Conservation (phyloP, 2,888 invertebrate species). For the Cryptophagus acutangulus region DNA sequence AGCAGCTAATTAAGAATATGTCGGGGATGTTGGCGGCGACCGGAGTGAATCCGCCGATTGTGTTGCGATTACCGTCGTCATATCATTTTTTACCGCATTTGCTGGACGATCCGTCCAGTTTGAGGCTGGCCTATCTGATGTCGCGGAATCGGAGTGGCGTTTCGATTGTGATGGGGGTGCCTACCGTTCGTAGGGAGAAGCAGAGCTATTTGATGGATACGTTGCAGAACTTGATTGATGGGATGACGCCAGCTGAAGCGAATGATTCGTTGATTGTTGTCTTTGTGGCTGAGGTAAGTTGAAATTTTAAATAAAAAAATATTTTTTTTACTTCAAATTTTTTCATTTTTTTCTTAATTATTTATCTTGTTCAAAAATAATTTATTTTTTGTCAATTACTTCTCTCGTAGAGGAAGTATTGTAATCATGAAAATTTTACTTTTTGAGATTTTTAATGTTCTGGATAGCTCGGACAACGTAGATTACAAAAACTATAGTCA, state of each 20-base stretch:
- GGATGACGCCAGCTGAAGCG: conserved; percentile 67
- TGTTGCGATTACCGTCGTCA: conserved; percentile 69
- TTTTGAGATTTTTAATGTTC: too few species aligned
- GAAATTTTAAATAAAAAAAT: too few species aligned
- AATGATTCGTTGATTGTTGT: conserved; percentile 80
- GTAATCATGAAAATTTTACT: too few species aligned
- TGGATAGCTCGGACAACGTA: too few species aligned
- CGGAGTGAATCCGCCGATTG: conserved; percentile 45
- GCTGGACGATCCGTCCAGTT: conserved; percentile 68
- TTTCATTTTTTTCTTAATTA: too few species aligned
- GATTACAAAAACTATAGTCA: too few species aligned
- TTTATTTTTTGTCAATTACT: too few species aligned
- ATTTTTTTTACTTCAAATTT: too few species aligned
- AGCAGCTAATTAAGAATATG: conserved; percentile 45
- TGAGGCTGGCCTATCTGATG: conserved; percentile 73
- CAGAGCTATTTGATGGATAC: conserved; percentile 84
- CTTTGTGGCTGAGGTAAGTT: conserved; percentile 72
- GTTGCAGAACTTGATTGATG: conserved; percentile 74
- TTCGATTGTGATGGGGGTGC: conserved; percentile 81
- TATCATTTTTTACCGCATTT: conserved; percentile 86
- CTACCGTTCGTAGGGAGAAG: conserved; percentile 83
- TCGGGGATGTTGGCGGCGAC: conserved; percentile 51
- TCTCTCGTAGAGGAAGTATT: too few species aligned
- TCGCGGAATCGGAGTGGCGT: conserved; percentile 70
- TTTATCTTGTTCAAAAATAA: too few species aligned